Conservation (phyloP, 2,888 invertebrate genomes). For the Drosophila cyrtoloma region DNA sequence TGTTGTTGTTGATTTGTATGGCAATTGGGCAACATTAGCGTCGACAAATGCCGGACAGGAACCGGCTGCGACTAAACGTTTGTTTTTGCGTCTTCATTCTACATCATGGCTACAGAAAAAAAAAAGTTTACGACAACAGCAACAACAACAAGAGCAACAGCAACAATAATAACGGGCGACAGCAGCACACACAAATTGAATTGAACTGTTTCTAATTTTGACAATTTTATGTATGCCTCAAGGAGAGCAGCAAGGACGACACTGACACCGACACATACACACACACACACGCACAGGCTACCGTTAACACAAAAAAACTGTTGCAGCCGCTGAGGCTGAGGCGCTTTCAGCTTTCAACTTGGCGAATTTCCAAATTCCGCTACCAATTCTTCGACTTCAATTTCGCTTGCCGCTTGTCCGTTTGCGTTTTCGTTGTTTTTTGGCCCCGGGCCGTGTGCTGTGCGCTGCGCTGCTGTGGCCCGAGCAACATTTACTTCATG, state of each 20-base stretch:
- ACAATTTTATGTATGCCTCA: slow-evolving; percentile 76
- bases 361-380: slow-evolving; percentile 44
- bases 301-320: slow-evolving; percentile 43
- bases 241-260: slow-evolving; percentile 31
- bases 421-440: slow-evolving; percentile 15
- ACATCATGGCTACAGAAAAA: slow-evolving; percentile 16
- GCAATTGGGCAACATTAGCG: slow-evolving; percentile 56
- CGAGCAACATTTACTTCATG: slow-evolving; percentile 76
- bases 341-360: slow-evolving; percentile 28
- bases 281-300: slow-evolving; percentile 5
- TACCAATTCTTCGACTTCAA: slow-evolving; percentile 17
- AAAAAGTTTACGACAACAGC: slow-evolving; percentile 27
- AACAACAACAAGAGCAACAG: background rate
- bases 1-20: slow-evolving; percentile 15
- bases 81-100: slow-evolving; percentile 6
- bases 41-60: slow-evolving; percentile 25
- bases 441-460: slow-evolving; percentile 38
- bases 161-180: background rate
- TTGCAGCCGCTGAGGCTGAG: slow-evolving; percentile 58
- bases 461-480: slow-evolving; percentile 51
- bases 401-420: background rate
- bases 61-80: slow-evolving; percentile 31
- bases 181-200: slow-evolving; percentile 58
- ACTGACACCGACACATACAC: background rate
- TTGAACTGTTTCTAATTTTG: slow-evolving; percentile 75